Evolutionary conservation across 1,140 invertebrate species (phyloP).

Genomic region (Drosophila mayri): DNA sequence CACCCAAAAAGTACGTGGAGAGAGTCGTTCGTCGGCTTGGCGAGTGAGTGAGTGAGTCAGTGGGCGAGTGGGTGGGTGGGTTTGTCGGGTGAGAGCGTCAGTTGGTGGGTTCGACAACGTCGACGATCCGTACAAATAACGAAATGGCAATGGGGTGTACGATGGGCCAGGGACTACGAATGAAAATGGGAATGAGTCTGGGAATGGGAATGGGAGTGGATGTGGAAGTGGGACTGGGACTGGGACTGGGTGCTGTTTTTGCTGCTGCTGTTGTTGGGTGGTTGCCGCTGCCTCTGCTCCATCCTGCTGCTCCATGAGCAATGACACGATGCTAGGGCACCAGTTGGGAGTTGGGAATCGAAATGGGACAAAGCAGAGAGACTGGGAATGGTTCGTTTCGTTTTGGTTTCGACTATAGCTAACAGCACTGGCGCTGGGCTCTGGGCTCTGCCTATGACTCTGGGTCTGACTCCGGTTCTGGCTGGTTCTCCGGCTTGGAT

Average conservation of each 20-base stretch:
- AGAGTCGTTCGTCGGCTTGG: constrained; percentile 25
- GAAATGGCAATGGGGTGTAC: constrained; percentile 79
- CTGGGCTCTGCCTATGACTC: constrained; percentile 9
- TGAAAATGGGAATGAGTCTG: constrained; percentile 31
- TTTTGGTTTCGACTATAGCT: constrained; percentile 18
- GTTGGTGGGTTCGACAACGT: constrained; percentile 32
- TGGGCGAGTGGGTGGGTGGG: constrained; percentile 28
- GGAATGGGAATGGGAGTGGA: constrained; percentile 7
- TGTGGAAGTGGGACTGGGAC: constrained; percentile 7
- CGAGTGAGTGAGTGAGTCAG: constrained; percentile 41
- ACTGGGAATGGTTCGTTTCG: constrained; percentile 42
- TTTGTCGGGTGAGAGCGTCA: constrained; percentile 18
- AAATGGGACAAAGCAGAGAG: constrained; percentile 29
- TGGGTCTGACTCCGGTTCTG: constrained; percentile 37
- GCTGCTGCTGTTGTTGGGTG: constrained; percentile 45
- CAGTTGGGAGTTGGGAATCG: constrained; percentile 35
- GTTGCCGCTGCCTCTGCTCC: constrained; percentile 59
- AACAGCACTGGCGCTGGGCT: constrained; percentile 18
- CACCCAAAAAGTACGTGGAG: constrained; percentile 70
- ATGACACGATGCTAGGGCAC: constrained; percentile 67
- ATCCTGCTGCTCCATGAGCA: constrained; percentile 57
- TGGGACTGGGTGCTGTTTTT: constrained; percentile 37
- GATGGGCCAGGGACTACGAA: constrained; percentile 38
- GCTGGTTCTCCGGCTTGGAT: constrained; percentile 51
- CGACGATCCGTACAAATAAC: constrained; percentile 78